Evolutionary conservation across 2,888 invertebrate genomes (phyloP).

Genomic region (Epistrophe grossulariae): DNA sequence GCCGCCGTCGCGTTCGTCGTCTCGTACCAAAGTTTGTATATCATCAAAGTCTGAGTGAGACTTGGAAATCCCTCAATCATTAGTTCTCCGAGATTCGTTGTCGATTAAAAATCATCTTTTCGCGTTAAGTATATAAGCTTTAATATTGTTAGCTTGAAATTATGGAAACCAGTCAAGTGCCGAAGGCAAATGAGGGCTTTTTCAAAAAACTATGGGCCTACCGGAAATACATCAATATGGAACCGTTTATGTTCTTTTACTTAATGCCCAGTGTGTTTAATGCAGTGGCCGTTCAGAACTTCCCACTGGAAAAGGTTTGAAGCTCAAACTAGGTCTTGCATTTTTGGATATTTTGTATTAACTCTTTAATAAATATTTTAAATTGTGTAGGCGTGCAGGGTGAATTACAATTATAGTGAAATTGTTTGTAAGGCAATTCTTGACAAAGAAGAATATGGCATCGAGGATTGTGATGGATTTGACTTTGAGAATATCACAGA

Average conservation of each 20-base stretch:
- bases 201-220: constrained; percentile 81
- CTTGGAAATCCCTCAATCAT: constrained; percentile 51
- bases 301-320: constrained; percentile 81
- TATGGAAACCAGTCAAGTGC: constrained; percentile 49
- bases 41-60: constrained; percentile 32
- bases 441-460: constrained; percentile 80
- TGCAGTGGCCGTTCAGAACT: constrained; percentile 81
- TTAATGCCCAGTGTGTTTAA: constrained; percentile 82
- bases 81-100: constrained; percentile 69
- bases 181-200: constrained; percentile 78
- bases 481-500: constrained; percentile 79
- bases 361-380: background rate
- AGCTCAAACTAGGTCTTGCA: too few relatives aligned
- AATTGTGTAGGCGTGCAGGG: constrained; percentile 80
- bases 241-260: constrained; percentile 83
- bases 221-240: constrained; percentile 81
- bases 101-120: constrained; percentile 57
- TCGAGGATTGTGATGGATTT: constrained; percentile 80
- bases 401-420: constrained; percentile 81
- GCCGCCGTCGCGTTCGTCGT: constrained; percentile 4
- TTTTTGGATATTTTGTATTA: background rate
- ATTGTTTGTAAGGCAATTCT: constrained; percentile 81
- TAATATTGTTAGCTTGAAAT: background rate
- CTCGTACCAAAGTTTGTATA: constrained; percentile 30
- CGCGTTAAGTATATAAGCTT: constrained; percentile 10